Conservation (phyloP, 2,113 vertebrate genomes). For the Psettodes erumei region DNA sequence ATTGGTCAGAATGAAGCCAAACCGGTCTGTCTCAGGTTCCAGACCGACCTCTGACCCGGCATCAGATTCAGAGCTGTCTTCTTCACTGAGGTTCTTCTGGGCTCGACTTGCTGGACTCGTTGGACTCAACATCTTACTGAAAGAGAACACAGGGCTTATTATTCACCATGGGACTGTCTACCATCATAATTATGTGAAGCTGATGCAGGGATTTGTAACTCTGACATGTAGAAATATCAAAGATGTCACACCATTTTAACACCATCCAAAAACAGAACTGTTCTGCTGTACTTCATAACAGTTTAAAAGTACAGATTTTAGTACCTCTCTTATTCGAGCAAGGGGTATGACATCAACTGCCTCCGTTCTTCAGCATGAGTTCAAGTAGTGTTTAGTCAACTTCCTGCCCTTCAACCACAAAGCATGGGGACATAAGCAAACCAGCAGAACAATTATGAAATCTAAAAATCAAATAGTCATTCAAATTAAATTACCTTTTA, state of each 20-base stretch:
- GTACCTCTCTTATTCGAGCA: not conserved
- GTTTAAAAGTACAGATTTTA: not conserved
- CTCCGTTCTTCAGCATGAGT: not conserved
- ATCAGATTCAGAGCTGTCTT: conserved; percentile 75
- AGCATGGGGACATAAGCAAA: not conserved
- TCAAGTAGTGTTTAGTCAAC: not conserved
- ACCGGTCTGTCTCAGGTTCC: conserved; percentile 82
- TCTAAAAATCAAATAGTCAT: not conserved
- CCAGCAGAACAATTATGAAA: not conserved
- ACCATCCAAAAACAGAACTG: not conserved
- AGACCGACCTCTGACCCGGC: conserved; percentile 62
- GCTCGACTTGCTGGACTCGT: conserved; percentile 35
- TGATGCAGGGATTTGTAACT: not conserved
- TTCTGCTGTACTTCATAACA: not conserved
- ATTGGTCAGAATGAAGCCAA: conserved; percentile 83
- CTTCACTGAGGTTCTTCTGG: conserved; percentile 56
- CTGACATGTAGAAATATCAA: not conserved
- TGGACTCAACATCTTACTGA: conserved; percentile 67
- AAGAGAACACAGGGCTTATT: conserved; percentile 4
- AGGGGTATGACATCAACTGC: not conserved
- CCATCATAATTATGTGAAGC: not conserved
- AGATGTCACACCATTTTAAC: not conserved
- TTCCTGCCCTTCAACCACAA: not conserved
- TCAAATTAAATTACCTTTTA: conserved; percentile 63
- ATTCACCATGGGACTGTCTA: conserved; percentile 7